phyloP scores from a whole-genome alignment of 2,888 invertebrate genomes.

The Rhaphigaster nebulosa region DNA sequence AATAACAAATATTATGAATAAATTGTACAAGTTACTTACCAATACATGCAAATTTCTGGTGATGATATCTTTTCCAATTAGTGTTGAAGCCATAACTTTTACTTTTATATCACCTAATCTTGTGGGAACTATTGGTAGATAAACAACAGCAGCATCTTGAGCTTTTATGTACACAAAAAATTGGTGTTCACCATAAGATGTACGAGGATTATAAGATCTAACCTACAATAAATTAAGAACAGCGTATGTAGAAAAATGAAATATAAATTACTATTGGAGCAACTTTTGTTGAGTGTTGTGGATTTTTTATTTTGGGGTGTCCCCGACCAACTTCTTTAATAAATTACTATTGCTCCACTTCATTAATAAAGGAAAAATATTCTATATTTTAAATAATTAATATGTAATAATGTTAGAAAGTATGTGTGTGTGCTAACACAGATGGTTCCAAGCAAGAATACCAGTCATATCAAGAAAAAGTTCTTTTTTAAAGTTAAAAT shows the following conservation, averaged over 20 bases:
- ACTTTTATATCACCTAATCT: conserved; percentile 82
- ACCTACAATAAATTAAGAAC: conserved; percentile 68
- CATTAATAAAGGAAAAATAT: neutral
- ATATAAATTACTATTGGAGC: no score
- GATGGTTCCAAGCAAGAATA: neutral
- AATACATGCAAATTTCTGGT: conserved; percentile 79
- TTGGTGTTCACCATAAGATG: conserved; percentile 94
- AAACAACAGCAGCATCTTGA: conserved; percentile 85
- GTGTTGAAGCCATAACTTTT: conserved; percentile 81
- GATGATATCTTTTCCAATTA: conserved; percentile 81
- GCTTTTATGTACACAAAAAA: conserved; percentile 89
- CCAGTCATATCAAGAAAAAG: no score
- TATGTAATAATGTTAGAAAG: neutral
- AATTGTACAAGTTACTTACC: conserved; percentile 69
- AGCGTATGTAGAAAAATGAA: neutral
- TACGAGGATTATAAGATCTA: conserved; percentile 89
- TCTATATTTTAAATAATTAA: neutral
- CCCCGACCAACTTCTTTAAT: no score
- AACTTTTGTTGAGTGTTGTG: no score
- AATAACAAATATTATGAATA: neutral
- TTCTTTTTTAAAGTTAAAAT: no score
- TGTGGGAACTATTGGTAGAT: conserved; percentile 90
- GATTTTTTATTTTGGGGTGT: no score
- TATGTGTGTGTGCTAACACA: neutral
- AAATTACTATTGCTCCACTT: neutral